Evolutionary conservation across 1,140 invertebrate genomes (phyloP).

Genomic region (Nylanderia fulva): DNA sequence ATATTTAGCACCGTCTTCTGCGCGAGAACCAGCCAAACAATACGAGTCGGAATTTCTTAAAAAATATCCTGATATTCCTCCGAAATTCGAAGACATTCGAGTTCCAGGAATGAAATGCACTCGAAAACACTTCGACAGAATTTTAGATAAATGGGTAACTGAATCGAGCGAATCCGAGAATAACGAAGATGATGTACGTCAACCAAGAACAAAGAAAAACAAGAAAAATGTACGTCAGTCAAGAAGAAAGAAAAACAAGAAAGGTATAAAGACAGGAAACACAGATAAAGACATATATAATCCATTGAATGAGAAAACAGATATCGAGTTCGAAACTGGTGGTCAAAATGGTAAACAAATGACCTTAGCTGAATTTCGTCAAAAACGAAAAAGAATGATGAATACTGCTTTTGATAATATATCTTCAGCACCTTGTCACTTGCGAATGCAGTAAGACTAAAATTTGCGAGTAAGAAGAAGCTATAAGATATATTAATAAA

Average conservation of each 20-base stretch:
- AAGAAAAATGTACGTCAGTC: no score
- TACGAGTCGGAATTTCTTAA: background rate
- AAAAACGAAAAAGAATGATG: background rate
- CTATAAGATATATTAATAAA: no score
- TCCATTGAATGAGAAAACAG: background rate
- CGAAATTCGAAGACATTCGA: background rate
- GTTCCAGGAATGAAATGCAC: background rate
- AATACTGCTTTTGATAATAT: no score
- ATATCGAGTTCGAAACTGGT: background rate
- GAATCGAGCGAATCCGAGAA: background rate
- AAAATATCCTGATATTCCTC: background rate
- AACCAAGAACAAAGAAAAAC: no score
- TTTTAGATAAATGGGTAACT: background rate
- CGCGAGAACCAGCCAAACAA: background rate
- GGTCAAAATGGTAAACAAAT: background rate
- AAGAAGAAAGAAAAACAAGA: no score
- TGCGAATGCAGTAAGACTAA: background rate
- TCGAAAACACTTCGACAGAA: background rate
- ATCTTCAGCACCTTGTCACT: background rate
- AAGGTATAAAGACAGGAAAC: no score
- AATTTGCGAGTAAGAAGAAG: no score
- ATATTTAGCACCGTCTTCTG: background rate
- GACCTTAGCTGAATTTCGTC: constrained; percentile 6
- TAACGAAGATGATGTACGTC: background rate
- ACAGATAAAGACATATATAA: background rate